Base-by-base conservation (phyloP, 2,113 vertebrate species). In the Carassius gibelio region DNA sequence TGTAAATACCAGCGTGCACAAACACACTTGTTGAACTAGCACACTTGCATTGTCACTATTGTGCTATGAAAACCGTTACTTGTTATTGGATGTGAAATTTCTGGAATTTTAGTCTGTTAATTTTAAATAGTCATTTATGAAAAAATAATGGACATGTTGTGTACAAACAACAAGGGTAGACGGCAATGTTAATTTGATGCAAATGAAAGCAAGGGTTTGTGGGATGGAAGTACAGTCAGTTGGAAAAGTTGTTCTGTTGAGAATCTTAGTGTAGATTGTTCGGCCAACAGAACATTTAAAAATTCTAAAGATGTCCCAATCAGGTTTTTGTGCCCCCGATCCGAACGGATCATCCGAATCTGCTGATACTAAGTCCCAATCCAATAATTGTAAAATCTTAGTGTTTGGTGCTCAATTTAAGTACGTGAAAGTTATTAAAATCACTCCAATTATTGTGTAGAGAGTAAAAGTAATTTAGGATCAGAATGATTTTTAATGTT, bases 1-100 rank as follows among this genome's bases (percentile, higher is more conserved):
- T 30, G 30, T 30, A 88, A 69, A 81, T 75, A 59, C n/a, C 26
- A 84, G 15, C 61, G 71, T 36, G 75, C 57, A 87, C 71, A 55
- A 23, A 57, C 42, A 76, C 82, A 69, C 50, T 52, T 45, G 42
- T 45, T 48, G 45, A 48, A 48, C 10, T 75, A 48, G 85, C 62
- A 50, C 61, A 34, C 23, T 34, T 50, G 61, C 38, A 48, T 48
- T 66, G 62, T 21, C 19, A 72, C 17, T 30, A 55, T 48, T 66
- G 62, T 61, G 57, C 21, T 76, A 15, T 68, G 45, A 68, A 68
- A 68, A 19, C n/a, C 6, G 61, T 81, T 68, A 30, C 8, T 55
- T 34, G 38, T 19, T 48, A 64, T 52, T 81, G n/a, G 2, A 69
- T 23, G 14, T 21, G 57, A 23, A n/a, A 64, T 62, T 23, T 80